Evolutionary conservation across 2,797 vertebrate species (phyloP).

Genomic region (Tapera naevia): DNA sequence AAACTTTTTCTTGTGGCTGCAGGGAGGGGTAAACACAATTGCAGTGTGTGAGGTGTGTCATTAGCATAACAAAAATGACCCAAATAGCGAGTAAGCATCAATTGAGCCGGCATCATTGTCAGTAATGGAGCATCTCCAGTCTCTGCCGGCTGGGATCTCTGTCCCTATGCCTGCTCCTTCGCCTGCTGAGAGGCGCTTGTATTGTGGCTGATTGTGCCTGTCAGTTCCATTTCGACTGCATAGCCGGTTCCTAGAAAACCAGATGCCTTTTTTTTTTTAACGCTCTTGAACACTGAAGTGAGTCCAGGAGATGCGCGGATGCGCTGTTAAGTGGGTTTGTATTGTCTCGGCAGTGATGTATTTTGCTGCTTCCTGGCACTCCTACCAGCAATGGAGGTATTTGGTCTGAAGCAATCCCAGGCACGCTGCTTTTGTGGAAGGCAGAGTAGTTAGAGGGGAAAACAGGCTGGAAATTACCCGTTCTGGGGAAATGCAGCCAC

Average conservation of each 20-base stretch:
- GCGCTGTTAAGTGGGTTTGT: neutral
- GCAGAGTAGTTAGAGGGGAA: neutral
- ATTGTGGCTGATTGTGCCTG: neutral
- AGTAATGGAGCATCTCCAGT: neutral
- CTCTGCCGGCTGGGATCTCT: neutral
- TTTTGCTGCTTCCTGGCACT: neutral
- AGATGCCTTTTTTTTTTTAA: neutral
- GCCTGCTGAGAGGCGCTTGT: rapidly evolving
- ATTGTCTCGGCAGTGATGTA: neutral
- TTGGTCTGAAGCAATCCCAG: neutral
- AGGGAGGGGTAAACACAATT: neutral
- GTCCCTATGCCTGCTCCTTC: neutral
- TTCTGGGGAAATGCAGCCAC: neutral
- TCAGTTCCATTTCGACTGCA: rapidly evolving
- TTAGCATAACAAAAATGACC: neutral
- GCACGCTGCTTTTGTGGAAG: neutral
- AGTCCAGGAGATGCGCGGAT: neutral
- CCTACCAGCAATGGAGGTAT: neutral
- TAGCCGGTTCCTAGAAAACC: neutral
- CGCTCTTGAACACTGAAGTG: neutral
- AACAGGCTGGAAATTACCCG: neutral
- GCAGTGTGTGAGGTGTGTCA: rapidly evolving
- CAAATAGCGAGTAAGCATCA: rapidly evolving
- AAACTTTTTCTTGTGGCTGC: neutral
- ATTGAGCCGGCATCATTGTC: neutral